Evolutionary conservation across 1,140 invertebrate species (phyloP), one percentile per base, ranked within the genome.

Genomic region (Chrysopa pallens): DNA sequence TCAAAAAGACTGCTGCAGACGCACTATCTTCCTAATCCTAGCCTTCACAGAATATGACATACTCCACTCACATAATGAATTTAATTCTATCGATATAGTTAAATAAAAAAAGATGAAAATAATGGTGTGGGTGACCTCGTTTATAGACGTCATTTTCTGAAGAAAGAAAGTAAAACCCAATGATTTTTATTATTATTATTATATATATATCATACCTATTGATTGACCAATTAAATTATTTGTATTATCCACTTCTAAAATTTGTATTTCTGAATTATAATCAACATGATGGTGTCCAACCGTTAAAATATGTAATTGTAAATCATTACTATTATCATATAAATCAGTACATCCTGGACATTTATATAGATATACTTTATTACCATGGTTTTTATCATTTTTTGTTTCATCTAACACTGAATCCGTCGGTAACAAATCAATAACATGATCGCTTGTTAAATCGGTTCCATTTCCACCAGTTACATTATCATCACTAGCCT

Each of bases 151-250:
- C n/a, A n/a, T n/a, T n/a, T n/a, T n/a, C n/a, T n/a, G n/a, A n/a
- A n/a, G n/a, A n/a, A n/a, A n/a, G n/a, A n/a, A n/a, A n/a, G n/a
- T n/a, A n/a, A n/a, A n/a, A n/a, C n/a, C n/a, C n/a, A n/a, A n/a
- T n/a, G n/a, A n/a, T n/a, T n/a, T n/a, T n/a, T n/a, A n/a, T n/a
- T n/a, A n/a, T n/a, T n/a, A n/a, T n/a, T n/a, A n/a, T n/a, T n/a
- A n/a, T n/a, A n/a, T n/a, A n/a, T n/a, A n/a, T n/a, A n/a, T n/a
- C 17, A 23, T 23, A 23, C 17, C 17, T 23, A 23, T 23, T 11
- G 61, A 42, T 46, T 61, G 59, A 33, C 31, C 8, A 12, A 33
- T 33, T 33, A 12, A 33, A 33, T 33, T 33, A 33, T 33, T 12
- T 4, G 31, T 33, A 11, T 9, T 33, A 11, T 33, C 31, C 8